phyloP scores from a whole-genome alignment of 2,113 vertebrate species.

The Bothrops jararaca region DNA sequence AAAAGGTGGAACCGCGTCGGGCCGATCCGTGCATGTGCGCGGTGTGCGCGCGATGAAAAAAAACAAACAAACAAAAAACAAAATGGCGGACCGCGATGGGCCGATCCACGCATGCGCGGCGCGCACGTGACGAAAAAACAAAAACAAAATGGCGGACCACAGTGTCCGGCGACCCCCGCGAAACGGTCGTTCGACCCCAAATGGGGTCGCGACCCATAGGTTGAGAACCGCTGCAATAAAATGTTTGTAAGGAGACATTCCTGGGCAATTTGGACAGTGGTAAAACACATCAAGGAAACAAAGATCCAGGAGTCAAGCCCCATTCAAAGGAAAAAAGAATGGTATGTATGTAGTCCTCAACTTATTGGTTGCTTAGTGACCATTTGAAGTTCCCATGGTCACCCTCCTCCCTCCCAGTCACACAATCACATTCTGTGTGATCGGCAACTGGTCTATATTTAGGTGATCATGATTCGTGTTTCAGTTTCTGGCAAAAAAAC shows the following conservation, averaged over 20 bases:
- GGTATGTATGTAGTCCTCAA: background rate
- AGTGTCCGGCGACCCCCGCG: too few relatives aligned
- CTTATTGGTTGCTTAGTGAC: background rate
- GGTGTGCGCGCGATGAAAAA: too few relatives aligned
- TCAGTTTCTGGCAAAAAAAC: background rate
- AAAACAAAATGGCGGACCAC: too few relatives aligned
- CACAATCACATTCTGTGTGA: background rate
- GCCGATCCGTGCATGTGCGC: too few relatives aligned
- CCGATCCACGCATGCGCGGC: too few relatives aligned
- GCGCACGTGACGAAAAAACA: too few relatives aligned
- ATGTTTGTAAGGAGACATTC: background rate
- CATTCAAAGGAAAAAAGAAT: background rate
- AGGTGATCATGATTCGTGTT: background rate
- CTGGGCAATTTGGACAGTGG: background rate
- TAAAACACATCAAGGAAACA: background rate
- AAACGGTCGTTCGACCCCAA: too few relatives aligned
- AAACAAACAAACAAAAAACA: too few relatives aligned
- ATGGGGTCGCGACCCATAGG: too few relatives aligned
- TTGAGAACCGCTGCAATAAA: too few relatives aligned
- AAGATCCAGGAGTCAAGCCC: background rate
- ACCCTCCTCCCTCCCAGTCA: background rate
- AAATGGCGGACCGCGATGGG: too few relatives aligned
- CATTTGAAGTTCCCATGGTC: background rate
- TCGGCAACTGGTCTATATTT: background rate
- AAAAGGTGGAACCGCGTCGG: too few relatives aligned